Evolutionary conservation across 2,113 vertebrate genomes (phyloP), one percentile per base, ranked within the genome.

Genomic region (Pica pica): DNA sequence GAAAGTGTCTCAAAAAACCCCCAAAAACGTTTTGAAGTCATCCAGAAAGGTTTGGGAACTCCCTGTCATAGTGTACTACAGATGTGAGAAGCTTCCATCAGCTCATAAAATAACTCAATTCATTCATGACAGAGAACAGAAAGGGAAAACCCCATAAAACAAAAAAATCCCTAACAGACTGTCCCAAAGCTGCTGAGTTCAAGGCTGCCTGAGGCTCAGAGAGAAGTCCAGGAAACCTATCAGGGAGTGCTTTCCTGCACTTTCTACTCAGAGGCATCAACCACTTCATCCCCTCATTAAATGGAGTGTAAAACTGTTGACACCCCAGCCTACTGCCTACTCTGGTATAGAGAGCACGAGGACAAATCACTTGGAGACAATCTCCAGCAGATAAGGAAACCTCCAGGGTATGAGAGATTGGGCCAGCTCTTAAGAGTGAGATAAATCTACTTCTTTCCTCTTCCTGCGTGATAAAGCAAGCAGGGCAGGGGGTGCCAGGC

Each of bases 121-220:
- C 6, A 31, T 67, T 64, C 22, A 56, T 5, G 1, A 53, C 55
- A 71, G 33, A 12, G 39, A 78, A 82, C 14, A 75, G 37, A n/a
- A 46, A 37, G 2, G 6, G 2, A 7, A 30, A 44, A 39, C 8
- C 4, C 1, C 4, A 30, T 5, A 44, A 42, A 82, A 50, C 2
- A 39, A 19, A 41, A 61, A 52, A 13, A 0, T 9, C 10, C 3
- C 11, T 16, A 10, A 59, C 8, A 80, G 27, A 60, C 11, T 60
- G 87, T 37, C 17, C 52, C 39, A 23, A 53, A 87, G 33, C 21
- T 60, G 28, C 76, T 18, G 56, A 83, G 50, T 64, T 56, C n/a
- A 12, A 42, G 19, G 12, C 47, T 68, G 39, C 15, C 46, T 16
- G 46, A 87, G n/a, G 31, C n/a, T 64, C 2, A 7, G 16, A 61